Base-by-base conservation (phyloP, 64 coral and sea anemone genomes). In the Montipora cactus region DNA sequence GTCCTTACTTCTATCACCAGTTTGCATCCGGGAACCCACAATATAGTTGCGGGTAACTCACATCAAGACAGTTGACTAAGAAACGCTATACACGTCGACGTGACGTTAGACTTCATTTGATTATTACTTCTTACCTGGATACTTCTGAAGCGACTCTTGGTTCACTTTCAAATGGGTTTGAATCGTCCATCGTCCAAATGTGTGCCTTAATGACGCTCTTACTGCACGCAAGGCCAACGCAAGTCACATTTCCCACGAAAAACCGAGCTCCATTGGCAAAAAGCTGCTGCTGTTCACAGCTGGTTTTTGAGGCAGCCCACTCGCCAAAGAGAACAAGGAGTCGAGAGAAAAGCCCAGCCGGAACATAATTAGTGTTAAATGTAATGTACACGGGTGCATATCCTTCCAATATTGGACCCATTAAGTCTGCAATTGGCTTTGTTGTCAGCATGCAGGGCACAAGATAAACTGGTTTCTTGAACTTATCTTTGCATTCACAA, bases 291-390 rank as follows among this genome's bases (percentile, higher is more conserved):
- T 83, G 81, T 14, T 83, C 59, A 67, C 81, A 83, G 37, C 81
- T 83, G 23, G 81, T 83, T 83, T 18, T 83, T 67, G 23, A 67
- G 18, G 81, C 59, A 25, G 81, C 81, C 81, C 81, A 83, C 28
- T 83, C 59, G 58, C 81, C 81, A 83, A 83, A 67, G 10, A 83
- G 81, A 67, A 83, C 81, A 67, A 83, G 81, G 18, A 83, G 25
- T 67, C 81, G 66, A 3, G 58, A 83, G 8, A 83, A 83, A 10
- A 83, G 59, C 59, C 81, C 81, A 45, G 57, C 23, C 19, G 81
- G 81, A 67, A 83, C 81, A 37, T 67, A 83, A 16, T 67, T 66
- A 5, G 81, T 67, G 81, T 83, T 20, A 67, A 83, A 83, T 47
- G 81, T 83, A 59, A 83, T 83, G 81, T 64, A 83, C 13, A 67